Evolutionary conservation across 2,888 invertebrate species (phyloP).

Genomic region (Rhingia rostrata): DNA sequence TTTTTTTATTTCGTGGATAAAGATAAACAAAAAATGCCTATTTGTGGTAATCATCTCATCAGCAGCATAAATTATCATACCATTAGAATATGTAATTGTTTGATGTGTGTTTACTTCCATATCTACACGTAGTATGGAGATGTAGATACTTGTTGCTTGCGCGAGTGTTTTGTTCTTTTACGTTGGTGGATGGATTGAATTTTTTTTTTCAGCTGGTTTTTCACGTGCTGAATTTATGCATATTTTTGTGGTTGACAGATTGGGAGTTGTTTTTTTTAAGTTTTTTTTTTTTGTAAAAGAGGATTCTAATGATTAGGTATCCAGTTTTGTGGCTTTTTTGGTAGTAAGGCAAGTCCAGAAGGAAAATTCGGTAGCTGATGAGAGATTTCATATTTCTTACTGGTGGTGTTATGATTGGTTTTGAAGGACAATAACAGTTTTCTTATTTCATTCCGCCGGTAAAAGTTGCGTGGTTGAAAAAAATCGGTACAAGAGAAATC

Average conservation of each 20-base stretch:
- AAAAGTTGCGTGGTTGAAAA: no score
- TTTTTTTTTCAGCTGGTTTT: conserved; percentile 33
- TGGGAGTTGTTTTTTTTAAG: not conserved
- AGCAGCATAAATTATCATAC: conserved; percentile 74
- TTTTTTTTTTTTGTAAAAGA: conserved; percentile 57
- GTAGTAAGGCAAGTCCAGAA: no score
- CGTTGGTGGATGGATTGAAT: conserved; percentile 3
- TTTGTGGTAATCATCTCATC: conserved; percentile 75
- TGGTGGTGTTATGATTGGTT: no score
- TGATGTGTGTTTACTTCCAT: conserved; percentile 66
- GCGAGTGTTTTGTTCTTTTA: conserved; percentile 38
- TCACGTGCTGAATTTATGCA: conserved; percentile 64
- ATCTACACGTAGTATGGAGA: conserved; percentile 43
- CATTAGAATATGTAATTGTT: conserved; percentile 74
- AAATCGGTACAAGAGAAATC: no score
- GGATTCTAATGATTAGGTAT: conserved; percentile 45
- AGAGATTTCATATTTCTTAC: no score
- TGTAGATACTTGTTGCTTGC: conserved; percentile 52
- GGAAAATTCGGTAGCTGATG: no score
- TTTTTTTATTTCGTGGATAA: conserved; percentile 64
- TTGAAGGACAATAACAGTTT: no score
- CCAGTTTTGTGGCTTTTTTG: not conserved
- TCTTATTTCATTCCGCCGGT: no score
- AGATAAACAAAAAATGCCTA: conserved; percentile 74
- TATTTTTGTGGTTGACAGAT: conserved; percentile 51